Percentiles rank a stretch among this genome's conserved stretches.
phyloP scores from a whole-genome alignment of 1,140 invertebrate species.

The Cydia strobilella region DNA sequence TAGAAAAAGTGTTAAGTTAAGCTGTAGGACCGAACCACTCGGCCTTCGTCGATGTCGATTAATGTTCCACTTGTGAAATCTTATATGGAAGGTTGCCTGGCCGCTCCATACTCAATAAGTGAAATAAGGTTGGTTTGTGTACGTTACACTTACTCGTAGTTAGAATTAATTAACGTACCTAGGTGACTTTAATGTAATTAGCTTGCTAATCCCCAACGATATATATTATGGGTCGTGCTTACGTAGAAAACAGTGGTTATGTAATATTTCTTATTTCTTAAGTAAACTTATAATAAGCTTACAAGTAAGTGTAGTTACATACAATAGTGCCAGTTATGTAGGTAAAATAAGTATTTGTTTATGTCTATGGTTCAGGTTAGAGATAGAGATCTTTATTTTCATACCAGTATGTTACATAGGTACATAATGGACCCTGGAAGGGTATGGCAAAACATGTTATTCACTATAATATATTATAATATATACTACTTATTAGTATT shows the following conservation, averaged over 20 bases:
- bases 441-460: too few relatives aligned
- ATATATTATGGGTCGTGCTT: background rate
- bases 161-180: background rate
- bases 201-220: background rate
- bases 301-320: too few relatives aligned
- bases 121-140: background rate
- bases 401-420: too few relatives aligned
- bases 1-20: constrained; percentile 21
- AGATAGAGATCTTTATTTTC: too few relatives aligned
- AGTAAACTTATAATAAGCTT: too few relatives aligned
- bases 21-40: constrained; percentile 11
- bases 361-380: too few relatives aligned
- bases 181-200: background rate
- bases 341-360: too few relatives aligned
- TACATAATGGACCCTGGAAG: too few relatives aligned
- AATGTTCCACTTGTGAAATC: constrained; percentile 54
- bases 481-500: too few relatives aligned
- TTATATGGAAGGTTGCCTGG: constrained; percentile 54
- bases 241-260: too few relatives aligned
- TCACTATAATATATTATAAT: too few relatives aligned
- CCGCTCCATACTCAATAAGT: constrained; percentile 16
- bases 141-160: background rate
- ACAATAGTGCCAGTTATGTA: too few relatives aligned
- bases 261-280: background rate
- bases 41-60: constrained; percentile 47